Base-by-base conservation (phyloP, 2,113 vertebrate species). In the Oryzias javanicus region DNA sequence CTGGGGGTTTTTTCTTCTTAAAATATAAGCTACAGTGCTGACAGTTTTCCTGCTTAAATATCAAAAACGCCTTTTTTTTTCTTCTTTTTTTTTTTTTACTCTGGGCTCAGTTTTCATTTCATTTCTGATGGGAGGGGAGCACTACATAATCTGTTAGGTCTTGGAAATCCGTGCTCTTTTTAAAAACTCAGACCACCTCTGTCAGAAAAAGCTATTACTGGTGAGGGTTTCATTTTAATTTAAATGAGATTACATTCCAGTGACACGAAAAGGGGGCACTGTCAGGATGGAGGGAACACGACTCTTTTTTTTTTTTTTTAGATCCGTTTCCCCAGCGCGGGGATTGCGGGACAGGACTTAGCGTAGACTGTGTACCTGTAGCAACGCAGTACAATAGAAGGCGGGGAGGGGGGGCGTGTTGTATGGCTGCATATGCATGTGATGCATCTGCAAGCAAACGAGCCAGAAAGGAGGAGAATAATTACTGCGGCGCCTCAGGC, bases 121-220 rank as follows among this genome's bases (percentile, higher is more conserved):
- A 51, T 27, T 52, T 50, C 29, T 54, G 64, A 53, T 46, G 12
- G 62, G 55, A 55, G 42, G 78, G 35, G 65, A 72, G 76, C 82
- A 74, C 46, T 63, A 73, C 73, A 82, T 82, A 80, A 88, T 83
- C 76, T 89, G 77, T 69, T 63, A 63, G 25, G 41, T 74, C 77
- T 74, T 74, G 64, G 67, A 68, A 69, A 81, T 71, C 55, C 41
- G 20, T 60, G 63, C 65, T 87, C 87, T 88, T 84, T 90, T 90
- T 87, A 46, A 85, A 89, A 86, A 87, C 75, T 64, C 53, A 64
- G 82, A 86, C 88, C 87, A 88, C 88, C 90, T 89, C 89, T 88
- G 88, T 92, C 89, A 86, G 84, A 86, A 91, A 35, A 92, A 89
- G 88, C 87, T 91, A 91, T 91, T 92, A 90, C 80, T 63, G 74